Evolutionary conservation across 2,113 vertebrate genomes (phyloP), one percentile per base, ranked within the genome.

Genomic region (Centrocercus urophasianus): DNA sequence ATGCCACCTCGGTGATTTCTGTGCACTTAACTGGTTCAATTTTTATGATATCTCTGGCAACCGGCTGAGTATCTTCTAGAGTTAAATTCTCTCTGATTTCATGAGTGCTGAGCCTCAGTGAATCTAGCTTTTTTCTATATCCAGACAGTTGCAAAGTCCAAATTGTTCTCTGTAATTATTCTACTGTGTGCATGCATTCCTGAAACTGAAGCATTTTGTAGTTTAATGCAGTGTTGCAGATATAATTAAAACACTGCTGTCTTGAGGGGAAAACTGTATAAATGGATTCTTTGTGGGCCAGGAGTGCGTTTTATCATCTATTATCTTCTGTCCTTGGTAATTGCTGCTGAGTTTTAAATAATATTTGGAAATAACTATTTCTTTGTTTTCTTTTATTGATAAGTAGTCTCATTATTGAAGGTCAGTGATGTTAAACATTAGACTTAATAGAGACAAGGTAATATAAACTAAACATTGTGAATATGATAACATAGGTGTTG

Each of bases 331-430:
- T 18, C 61, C 89, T 71, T 69, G 76, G 47, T 93, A 86, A 90
- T 74, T 83, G 72, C n/a, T 77, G 0, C 21, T 69, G 69, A 89
- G 72, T 73, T 54, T 83, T 28, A 19, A 83, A 63, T 48, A 78
- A 20, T 69, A 81, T 18, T 67, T 72, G 69, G 40, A 54, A 86
- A 60, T 40, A 91, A n/a, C 40, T 74, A 11, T 10, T 91, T 93
- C 86, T 70, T 94, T 84, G 57, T 70, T 77, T 64, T 67, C 5
- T 92, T 91, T 86, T 94, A 78, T 95, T 93, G 85, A 83, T 90
- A 50, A 3, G 8, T 50, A 48, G 43, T 45, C 36, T 77, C 30
- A 0, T 72, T 91, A 72, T 59, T 56, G 87, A 93, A 77, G 64
- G 75, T 21, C 76, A 69, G 57, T 34, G 80, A 81, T 81, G 76